Evolutionary conservation across 2,888 invertebrate genomes (phyloP).

Genomic region (Temnothorax unifasciatus): DNA sequence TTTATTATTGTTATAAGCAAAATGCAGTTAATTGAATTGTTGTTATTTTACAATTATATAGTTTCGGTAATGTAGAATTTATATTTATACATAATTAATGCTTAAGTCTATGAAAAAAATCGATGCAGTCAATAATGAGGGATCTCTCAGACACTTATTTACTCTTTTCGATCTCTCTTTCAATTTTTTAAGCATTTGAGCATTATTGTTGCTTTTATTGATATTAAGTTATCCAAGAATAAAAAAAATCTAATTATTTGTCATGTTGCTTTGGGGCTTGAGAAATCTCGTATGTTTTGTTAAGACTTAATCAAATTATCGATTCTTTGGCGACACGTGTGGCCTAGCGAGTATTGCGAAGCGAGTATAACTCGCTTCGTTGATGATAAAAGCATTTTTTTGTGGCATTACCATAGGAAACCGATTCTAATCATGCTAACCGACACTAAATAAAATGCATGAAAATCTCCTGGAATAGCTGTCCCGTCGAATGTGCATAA

Average conservation of each 20-base stretch:
- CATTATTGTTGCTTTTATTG: background rate
- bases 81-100: background rate
- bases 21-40: background rate
- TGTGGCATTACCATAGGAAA: conserved; percentile 26
- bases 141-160: background rate
- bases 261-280: background rate
- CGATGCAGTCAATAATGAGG: background rate
- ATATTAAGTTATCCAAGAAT: background rate
- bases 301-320: conserved; percentile 18
- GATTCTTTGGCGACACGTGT: background rate
- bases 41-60: background rate
- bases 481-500: conserved; percentile 50
- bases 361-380: background rate
- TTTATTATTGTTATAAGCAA: background rate
- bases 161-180: background rate
- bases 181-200: background rate
- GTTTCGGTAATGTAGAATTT: background rate
- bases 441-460: conserved; percentile 21
- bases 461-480: conserved; percentile 13
- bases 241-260: background rate
- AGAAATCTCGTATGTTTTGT: background rate
- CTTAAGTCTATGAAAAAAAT: background rate
- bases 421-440: conserved; percentile 28
- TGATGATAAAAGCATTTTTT: conserved; percentile 32
- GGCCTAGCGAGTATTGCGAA: background rate